A percentile compares a stretch with the other conserved stretches of the same genome.
Conservation (phyloP, 2,888 invertebrate species). For the Brachylomia viminalis region DNA sequence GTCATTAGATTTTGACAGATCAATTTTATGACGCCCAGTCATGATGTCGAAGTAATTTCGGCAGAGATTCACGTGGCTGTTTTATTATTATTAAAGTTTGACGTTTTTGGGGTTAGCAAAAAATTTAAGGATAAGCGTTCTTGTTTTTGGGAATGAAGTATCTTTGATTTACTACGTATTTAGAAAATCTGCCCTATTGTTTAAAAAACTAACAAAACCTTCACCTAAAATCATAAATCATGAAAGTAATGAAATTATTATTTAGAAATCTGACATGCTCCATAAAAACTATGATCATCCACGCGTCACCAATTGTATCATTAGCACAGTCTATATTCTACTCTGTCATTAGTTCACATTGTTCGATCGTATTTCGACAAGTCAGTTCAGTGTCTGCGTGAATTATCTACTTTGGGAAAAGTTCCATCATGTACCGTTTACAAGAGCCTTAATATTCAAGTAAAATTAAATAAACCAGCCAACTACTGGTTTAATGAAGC, state of each 20-base stretch:
- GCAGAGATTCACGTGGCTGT: not conserved
- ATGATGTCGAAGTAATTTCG: not conserved
- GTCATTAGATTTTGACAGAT: not conserved
- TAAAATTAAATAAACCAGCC: not conserved
- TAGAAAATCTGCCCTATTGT: not conserved
- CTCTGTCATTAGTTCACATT: not conserved
- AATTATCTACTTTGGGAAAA: not conserved
- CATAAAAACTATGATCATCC: slow-evolving; percentile 20
- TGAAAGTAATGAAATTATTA: slow-evolving; percentile 21
- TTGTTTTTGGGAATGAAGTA: not conserved
- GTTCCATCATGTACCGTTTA: not conserved
- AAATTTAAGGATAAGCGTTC: too few relatives aligned
- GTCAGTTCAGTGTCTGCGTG: not conserved
- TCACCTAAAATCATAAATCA: not conserved
- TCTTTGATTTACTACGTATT: not conserved
- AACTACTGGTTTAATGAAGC: too few relatives aligned
- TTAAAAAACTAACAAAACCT: not conserved
- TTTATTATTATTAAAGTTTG: not conserved
- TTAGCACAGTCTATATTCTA: not conserved
- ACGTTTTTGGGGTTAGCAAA: not conserved
- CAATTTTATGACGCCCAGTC: not conserved
- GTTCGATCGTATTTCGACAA: slow-evolving; percentile 5
- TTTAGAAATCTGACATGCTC: slow-evolving; percentile 34
- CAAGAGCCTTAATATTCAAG: not conserved
- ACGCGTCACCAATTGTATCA: slow-evolving; percentile 27